Evolutionary conservation across 2,888 invertebrate species (phyloP).

Genomic region (Napeogenes sylphis): DNA sequence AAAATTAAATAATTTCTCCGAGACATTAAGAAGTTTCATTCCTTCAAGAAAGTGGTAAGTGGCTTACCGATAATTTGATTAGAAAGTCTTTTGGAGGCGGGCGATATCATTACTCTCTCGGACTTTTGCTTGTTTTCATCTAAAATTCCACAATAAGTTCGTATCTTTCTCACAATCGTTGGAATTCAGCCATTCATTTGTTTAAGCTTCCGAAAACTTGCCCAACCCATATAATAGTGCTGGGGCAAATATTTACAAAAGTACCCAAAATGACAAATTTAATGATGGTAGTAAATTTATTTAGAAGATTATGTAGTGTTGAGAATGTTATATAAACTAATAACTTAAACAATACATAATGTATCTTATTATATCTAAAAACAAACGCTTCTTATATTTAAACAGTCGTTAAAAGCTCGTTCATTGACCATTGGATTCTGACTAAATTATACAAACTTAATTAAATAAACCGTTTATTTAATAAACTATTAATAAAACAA

Average conservation of each 20-base stretch:
- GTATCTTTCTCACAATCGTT: conserved; percentile 15
- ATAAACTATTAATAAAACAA: too few relatives aligned
- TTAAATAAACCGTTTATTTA: too few relatives aligned
- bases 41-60: conserved; percentile 23
- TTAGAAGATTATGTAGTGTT: too few relatives aligned
- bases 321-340: too few relatives aligned
- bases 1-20: conserved; percentile 19
- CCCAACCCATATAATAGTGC: background rate
- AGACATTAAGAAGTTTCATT: conserved; percentile 28
- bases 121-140: conserved; percentile 3
- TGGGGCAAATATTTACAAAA: background rate
- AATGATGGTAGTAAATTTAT: too few relatives aligned
- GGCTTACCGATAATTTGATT: conserved; percentile 34
- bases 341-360: too few relatives aligned
- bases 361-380: too few relatives aligned
- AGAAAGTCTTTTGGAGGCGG: conserved; percentile 30
- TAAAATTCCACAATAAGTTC: conserved; percentile 12
- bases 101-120: conserved; percentile 21
- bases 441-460: too few relatives aligned
- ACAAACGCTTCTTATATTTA: too few relatives aligned
- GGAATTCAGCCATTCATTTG: conserved; percentile 40
- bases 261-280: too few relatives aligned
- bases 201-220: background rate
- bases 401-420: too few relatives aligned
- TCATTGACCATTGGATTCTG: too few relatives aligned